These are phyloP conservation scores for Cephus pulcher DNA, from an alignment of 2,888 invertebrate genomes.

Conservation along the genomic window DNA sequence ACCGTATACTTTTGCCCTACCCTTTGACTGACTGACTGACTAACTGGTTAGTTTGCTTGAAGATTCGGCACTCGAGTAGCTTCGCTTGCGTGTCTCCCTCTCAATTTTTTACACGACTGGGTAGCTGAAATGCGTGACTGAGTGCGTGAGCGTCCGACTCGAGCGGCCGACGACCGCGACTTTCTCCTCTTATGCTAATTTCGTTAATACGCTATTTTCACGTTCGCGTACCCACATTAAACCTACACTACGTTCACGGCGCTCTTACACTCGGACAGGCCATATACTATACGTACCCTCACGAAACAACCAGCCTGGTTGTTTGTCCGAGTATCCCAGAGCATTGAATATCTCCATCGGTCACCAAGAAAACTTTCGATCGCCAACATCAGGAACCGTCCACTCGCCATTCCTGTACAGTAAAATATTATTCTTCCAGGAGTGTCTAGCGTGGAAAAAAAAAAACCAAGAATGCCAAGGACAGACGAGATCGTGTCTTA, in stretches of 20 bases:
- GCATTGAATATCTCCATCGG: neutral
- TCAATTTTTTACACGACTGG: neutral
- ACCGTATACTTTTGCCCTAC: neutral
- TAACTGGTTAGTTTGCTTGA: conserved; percentile 29
- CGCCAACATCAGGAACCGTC: neutral
- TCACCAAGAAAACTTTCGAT: neutral
- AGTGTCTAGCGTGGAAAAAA: neutral
- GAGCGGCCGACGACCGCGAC: conserved; percentile 56
- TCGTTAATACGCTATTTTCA: conserved; percentile 59
- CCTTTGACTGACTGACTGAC: neutral
- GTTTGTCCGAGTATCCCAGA: neutral
- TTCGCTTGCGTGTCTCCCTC: neutral
- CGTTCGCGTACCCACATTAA: conserved; percentile 17
- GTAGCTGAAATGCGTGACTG: neutral
- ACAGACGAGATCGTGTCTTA: conserved; percentile 23
- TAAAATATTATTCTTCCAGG: neutral
- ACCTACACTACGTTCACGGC: neutral
- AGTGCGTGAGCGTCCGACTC: conserved; percentile 28
- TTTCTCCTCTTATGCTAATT: conserved; percentile 64
- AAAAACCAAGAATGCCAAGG: conserved; percentile 6
- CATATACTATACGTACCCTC: neutral
- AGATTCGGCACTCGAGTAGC: conserved; percentile 37
- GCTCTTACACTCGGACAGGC: neutral
- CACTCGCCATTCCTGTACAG: neutral
- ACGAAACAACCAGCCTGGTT: neutral